phyloP scores from a whole-genome alignment of 2,797 vertebrate genomes.

The Thaleichthys pacificus region DNA sequence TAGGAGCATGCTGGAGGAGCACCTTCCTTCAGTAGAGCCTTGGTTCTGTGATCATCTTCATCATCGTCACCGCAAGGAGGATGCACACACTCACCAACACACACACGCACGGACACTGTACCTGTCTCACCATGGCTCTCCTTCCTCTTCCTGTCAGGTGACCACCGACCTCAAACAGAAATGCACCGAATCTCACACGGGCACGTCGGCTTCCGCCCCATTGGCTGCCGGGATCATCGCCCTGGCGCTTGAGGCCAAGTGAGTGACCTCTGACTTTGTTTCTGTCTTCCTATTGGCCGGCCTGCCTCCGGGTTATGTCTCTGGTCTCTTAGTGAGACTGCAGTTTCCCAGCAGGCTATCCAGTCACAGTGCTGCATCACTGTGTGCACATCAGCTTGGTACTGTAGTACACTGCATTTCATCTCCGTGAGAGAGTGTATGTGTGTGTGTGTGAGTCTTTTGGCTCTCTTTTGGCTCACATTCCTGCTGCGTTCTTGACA shows the following conservation, averaged over 20 bases:
- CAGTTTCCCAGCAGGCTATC: not conserved
- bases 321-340: not conserved
- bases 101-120: too few relatives aligned
- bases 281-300: not conserved
- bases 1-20: too few relatives aligned
- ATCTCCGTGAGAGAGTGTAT: not conserved
- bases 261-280: slow-evolving; percentile 36
- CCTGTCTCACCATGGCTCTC: slow-evolving; percentile 16
- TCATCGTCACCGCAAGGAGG: too few relatives aligned
- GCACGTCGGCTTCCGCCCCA: slow-evolving; percentile 93
- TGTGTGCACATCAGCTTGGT: too few relatives aligned
- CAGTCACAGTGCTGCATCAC: too few relatives aligned
- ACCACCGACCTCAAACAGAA: slow-evolving; percentile 96
- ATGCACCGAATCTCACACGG: slow-evolving; percentile 95
- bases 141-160: slow-evolving; percentile 73
- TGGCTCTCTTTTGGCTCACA: not conserved
- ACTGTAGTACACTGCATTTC: not conserved
- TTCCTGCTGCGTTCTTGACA: slow-evolving; percentile 18
- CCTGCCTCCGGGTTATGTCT: not conserved
- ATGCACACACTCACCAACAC: too few relatives aligned
- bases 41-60: not conserved
- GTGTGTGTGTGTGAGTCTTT: not conserved
- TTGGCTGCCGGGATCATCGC: slow-evolving; percentile 97
- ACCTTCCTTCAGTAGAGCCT: not conserved
- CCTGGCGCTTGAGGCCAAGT: slow-evolving; percentile 87